phyloP scores from a whole-genome alignment of 1,140 invertebrate genomes.

The Eubasilissa regina region DNA sequence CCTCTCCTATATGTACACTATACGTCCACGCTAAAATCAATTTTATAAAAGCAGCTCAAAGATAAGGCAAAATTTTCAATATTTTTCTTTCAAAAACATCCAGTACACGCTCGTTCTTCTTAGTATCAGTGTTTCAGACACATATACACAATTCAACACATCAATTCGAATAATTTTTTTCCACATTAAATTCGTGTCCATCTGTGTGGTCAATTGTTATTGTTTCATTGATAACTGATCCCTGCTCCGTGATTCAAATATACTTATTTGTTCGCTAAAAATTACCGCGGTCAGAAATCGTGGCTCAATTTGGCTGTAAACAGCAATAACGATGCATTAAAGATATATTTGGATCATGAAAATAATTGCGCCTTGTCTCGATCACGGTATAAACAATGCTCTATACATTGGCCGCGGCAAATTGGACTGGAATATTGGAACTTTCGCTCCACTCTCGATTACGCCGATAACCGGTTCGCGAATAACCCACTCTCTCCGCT shows the following conservation, averaged over 20 bases:
- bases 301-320: not conserved
- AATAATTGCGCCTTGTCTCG: conserved; percentile 6
- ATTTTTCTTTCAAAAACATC: too few relatives aligned
- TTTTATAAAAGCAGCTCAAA: too few relatives aligned
- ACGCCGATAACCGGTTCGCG: conserved; percentile 39
- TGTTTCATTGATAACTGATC: too few relatives aligned
- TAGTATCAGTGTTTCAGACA: too few relatives aligned
- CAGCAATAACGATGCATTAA: not conserved
- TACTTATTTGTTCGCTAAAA: not conserved
- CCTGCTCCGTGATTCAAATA: too few relatives aligned
- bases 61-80: too few relatives aligned
- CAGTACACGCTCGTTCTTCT: too few relatives aligned
- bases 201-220: conserved; percentile 12
- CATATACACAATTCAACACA: too few relatives aligned
- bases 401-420: not conserved
- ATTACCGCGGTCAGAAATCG: too few relatives aligned
- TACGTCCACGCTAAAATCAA: too few relatives aligned
- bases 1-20: too few relatives aligned
- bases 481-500: conserved; percentile 33
- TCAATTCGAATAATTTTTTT: too few relatives aligned
- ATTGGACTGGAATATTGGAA: conserved; percentile 33
- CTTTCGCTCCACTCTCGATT: conserved; percentile 46
- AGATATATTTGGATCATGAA: not conserved
- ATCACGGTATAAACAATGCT: conserved; percentile 19
- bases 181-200: not conserved